Evolutionary conservation across 2,113 vertebrate species (phyloP).

Genomic region (Fregata magnificens): DNA sequence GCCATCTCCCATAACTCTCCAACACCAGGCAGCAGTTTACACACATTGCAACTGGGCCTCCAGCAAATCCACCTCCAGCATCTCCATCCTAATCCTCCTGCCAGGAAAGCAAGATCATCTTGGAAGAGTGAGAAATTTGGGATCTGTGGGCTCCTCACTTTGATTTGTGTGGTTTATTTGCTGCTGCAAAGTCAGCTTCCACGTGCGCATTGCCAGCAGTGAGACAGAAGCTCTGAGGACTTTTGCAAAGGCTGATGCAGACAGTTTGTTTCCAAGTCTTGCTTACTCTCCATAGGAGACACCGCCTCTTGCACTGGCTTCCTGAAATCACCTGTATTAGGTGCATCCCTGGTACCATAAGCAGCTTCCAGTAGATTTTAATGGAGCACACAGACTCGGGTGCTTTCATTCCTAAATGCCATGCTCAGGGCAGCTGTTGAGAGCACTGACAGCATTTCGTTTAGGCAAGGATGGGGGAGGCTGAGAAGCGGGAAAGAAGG

Average conservation of each 20-base stretch:
- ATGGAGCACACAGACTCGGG: background rate
- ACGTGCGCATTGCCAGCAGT: rapidly evolving
- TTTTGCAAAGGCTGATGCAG: background rate
- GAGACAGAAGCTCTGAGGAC: background rate
- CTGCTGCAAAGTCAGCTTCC: background rate
- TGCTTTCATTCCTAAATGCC: background rate
- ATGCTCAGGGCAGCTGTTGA: background rate
- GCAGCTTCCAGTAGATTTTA: background rate
- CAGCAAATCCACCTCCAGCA: background rate
- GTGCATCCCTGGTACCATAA: background rate
- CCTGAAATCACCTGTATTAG: background rate
- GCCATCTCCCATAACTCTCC: background rate
- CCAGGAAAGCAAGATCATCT: background rate
- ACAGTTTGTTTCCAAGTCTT: background rate
- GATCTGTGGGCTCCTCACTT: background rate
- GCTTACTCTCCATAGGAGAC: background rate
- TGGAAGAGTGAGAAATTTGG: background rate
- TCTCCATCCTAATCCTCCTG: background rate
- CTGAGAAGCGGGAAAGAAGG: background rate
- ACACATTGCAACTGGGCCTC: background rate
- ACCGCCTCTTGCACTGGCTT: background rate
- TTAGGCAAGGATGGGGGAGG: background rate
- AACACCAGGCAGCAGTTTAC: background rate
- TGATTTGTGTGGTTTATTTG: background rate
- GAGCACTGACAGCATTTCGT: background rate